phyloP scores from a whole-genome alignment of 2,113 vertebrate species.

The Phodopus roborovskii region DNA sequence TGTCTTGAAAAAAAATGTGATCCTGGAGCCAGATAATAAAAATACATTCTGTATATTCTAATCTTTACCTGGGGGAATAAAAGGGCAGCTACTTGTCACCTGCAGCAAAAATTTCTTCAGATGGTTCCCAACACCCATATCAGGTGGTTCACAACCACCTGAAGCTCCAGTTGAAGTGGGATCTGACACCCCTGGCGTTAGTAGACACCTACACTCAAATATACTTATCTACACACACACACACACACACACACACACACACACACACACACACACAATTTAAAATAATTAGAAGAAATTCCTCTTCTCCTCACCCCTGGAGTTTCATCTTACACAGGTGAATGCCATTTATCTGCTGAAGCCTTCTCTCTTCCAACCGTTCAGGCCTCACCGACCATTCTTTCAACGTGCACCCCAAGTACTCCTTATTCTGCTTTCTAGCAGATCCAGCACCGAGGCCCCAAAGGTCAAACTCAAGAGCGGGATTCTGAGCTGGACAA shows the following conservation, averaged over 20 bases:
- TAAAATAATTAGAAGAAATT: neutral
- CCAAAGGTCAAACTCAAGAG: conserved; percentile 1
- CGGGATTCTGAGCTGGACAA: conserved; percentile 4
- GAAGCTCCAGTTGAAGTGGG: neutral
- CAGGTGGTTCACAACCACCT: too few relatives aligned
- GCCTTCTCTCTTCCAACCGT: neutral
- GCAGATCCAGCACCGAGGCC: neutral
- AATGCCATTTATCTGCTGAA: neutral
- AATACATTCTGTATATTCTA: neutral
- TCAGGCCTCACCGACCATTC: neutral
- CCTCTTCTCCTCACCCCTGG: neutral
- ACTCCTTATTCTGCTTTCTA: neutral
- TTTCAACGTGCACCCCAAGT: neutral
- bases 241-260: neutral
- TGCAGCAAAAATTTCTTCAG: neutral
- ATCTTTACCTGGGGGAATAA: conserved; percentile 1
- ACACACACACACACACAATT: neutral
- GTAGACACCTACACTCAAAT: neutral
- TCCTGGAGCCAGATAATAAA: conserved; percentile 14
- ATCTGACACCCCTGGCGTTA: neutral
- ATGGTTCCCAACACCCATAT: too few relatives aligned
- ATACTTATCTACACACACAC: neutral
- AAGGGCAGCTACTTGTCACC: neutral
- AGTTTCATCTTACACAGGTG: neutral
- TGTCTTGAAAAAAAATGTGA: neutral